phyloP scores from a whole-genome alignment of 2,888 invertebrate genomes.

The Acrobasis repandana region DNA sequence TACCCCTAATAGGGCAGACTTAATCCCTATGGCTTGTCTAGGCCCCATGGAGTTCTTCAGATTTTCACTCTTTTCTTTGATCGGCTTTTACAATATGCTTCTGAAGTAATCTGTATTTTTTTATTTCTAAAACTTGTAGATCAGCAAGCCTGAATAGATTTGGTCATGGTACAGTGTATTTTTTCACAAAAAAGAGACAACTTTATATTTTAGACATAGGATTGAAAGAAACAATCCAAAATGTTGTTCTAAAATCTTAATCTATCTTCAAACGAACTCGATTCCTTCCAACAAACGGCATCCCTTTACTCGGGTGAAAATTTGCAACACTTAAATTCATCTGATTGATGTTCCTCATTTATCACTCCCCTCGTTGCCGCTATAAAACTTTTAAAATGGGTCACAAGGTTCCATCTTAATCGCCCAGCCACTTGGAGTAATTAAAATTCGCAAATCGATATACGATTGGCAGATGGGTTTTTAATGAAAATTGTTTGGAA shows the following conservation, averaged over 20 bases:
- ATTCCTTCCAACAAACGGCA: constrained; percentile 50
- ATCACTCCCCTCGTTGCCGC: constrained; percentile 76
- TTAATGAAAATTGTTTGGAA: constrained; percentile 11
- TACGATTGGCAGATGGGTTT: constrained; percentile 26
- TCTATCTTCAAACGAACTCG: neutral
- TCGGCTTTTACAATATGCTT: too few relatives aligned
- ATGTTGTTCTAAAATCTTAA: neutral
- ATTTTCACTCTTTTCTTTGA: too few relatives aligned
- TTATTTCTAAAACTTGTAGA: too few relatives aligned
- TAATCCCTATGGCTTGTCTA: too few relatives aligned
- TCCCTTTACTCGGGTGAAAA: constrained; percentile 64
- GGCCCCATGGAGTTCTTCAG: too few relatives aligned
- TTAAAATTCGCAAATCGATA: constrained; percentile 75
- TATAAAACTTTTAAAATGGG: constrained; percentile 80
- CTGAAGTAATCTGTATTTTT: too few relatives aligned
- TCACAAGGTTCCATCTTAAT: constrained; percentile 76
- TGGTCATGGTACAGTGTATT: neutral
- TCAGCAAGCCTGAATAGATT: too few relatives aligned
- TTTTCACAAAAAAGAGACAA: neutral
- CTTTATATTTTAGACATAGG: neutral
- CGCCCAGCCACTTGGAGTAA: constrained; percentile 67
- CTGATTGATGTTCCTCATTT: constrained; percentile 81
- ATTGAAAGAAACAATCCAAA: neutral
- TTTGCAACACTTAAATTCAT: constrained; percentile 79
- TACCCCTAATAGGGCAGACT: too few relatives aligned